phyloP scores from a whole-genome alignment of 2,113 vertebrate genomes.

The Hemibagrus wyckioides region DNA sequence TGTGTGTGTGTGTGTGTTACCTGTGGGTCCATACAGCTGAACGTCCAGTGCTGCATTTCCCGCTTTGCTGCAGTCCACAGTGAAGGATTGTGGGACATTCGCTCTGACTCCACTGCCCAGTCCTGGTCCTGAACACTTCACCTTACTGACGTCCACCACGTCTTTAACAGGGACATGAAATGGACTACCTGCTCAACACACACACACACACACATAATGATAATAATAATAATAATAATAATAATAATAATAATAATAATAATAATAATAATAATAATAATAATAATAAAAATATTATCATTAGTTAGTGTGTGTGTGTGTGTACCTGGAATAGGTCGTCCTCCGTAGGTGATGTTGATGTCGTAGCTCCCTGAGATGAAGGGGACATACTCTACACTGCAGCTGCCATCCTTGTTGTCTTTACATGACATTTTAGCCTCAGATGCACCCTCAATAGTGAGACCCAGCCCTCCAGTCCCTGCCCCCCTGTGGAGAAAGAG shows the following conservation, averaged over 20 bases:
- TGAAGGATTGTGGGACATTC: slow-evolving; percentile 88
- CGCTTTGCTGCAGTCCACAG: slow-evolving; percentile 83
- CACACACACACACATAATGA: not conserved
- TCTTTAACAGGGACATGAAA: slow-evolving; percentile 89
- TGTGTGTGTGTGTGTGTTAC: slow-evolving; percentile 63
- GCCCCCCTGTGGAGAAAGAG: slow-evolving; percentile 74
- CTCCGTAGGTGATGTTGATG: slow-evolving; percentile 93
- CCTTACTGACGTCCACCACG: slow-evolving; percentile 87
- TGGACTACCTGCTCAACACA: slow-evolving; percentile 78
- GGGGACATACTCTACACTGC: slow-evolving; percentile 91
- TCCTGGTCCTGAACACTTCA: slow-evolving; percentile 90
- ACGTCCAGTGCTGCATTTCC: slow-evolving; percentile 87
- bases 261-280: no score
- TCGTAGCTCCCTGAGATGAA: slow-evolving; percentile 90
- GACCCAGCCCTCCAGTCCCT: slow-evolving; percentile 88
- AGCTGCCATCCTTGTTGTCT: slow-evolving; percentile 96
- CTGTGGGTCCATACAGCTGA: slow-evolving; percentile 83
- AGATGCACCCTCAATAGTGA: slow-evolving; percentile 91
- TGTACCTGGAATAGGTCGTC: slow-evolving; percentile 85
- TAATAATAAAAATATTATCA: no score
- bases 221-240: no score
- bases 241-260: no score
- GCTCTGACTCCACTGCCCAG: slow-evolving; percentile 85
- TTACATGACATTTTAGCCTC: slow-evolving; percentile 98
- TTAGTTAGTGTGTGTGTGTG: not conserved